Evolutionary conservation across 2,797 vertebrate species (phyloP), one percentile per base, ranked within the genome.

Genomic region (Columba guinea): DNA sequence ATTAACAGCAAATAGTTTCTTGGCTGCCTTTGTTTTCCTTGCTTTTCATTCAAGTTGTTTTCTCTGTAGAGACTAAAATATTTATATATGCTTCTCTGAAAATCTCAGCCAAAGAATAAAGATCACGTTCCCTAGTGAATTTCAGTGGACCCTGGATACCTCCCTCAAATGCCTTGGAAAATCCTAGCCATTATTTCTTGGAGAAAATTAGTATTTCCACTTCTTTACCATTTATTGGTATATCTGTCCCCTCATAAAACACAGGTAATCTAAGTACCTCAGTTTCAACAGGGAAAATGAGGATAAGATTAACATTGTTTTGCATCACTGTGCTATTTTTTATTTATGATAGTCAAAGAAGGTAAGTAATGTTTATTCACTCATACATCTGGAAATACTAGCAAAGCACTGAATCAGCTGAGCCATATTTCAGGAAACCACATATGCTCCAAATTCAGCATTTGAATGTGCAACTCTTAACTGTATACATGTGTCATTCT

Each of bases 1-100:
- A 65, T 53, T 87, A 75, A 89, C 12, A 39, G 30, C 15, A 76
- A 81, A 46, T 8, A 80, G 53, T 63, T 87, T 5, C 39, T 80
- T n/a, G 37, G n/a, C 41, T 92, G 68, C 58, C 32, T 94, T 93
- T 89, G 46, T 52, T 82, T 89, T 92, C 46, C 22, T 75, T 26
- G 16, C 6, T 75, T 92, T 88, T 87, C 44, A 70, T 52, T 64
- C 64, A 80, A 59, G 46, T 11, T 77, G 8, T 65, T 89, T 89
- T 19, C 20, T 48, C 51, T 37, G n/a, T 52, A 83, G 49, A n/a
- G 68, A 77, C 68, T 96, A 39, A 92, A 94, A 89, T 93, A 93
- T 93, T 93, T 95, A 94, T 68, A 68, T 11, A 53, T 7, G 11
- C 41, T 89, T 5, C 52, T 93, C 69, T 68, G 75, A 62, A 93